Evolutionary conservation across 2,888 invertebrate genomes (phyloP).

Genomic region (Xestia ashworthii): DNA sequence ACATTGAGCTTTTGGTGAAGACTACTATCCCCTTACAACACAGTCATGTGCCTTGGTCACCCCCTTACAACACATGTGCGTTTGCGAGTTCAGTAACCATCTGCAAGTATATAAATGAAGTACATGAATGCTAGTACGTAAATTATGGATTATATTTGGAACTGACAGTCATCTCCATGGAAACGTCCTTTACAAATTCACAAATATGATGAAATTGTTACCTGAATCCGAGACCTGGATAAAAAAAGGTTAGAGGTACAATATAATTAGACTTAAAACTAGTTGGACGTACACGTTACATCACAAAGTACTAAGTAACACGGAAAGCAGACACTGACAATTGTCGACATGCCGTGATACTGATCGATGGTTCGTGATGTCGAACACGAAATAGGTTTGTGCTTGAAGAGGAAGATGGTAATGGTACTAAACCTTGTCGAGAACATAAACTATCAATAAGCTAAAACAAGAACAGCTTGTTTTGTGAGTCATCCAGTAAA

Average conservation of each 20-base stretch:
- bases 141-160: conserved; percentile 7
- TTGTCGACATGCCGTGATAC: conserved; percentile 27
- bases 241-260: neutral
- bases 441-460: conserved; percentile 25
- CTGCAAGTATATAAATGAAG: neutral
- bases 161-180: neutral
- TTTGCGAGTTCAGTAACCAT: neutral
- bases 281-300: conserved; percentile 20
- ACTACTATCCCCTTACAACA: neutral
- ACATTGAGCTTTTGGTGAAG: neutral
- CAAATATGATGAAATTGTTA: conserved; percentile 20
- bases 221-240: conserved; percentile 13
- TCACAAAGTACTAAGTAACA: conserved; percentile 26
- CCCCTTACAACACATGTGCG: neutral
- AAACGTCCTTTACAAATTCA: neutral
- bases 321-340: conserved; percentile 33
- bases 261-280: conserved; percentile 16
- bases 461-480: conserved; percentile 32
- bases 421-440: neutral
- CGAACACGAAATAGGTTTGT: neutral
- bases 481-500: conserved; percentile 38
- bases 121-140: too few relatives aligned
- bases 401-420: conserved; percentile 16
- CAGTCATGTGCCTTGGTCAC: too few relatives aligned
- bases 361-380: conserved; percentile 8